Evolutionary conservation across 2,888 invertebrate genomes (phyloP).

Genomic region (Pyrrhia umbra): DNA sequence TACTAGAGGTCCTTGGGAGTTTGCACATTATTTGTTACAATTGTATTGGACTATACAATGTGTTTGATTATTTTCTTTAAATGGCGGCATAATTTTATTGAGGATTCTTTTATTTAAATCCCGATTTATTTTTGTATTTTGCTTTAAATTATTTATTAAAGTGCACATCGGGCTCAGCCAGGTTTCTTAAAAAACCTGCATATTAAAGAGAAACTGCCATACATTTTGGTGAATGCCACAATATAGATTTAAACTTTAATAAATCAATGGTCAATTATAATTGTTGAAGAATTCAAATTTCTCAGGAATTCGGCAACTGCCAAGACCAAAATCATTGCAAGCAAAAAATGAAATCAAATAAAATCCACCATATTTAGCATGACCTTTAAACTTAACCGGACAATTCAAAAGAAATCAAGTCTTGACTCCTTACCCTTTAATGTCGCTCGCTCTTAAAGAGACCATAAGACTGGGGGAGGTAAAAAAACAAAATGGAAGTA

Average conservation of each 20-base stretch:
- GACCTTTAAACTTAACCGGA: slow-evolving; percentile 61
- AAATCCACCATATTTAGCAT: slow-evolving; percentile 56
- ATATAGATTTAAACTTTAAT: too few species aligned
- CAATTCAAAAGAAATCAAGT: slow-evolving; percentile 75
- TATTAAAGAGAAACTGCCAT: too few species aligned
- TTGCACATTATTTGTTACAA: slow-evolving; percentile 55
- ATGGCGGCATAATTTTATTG: slow-evolving; percentile 9
- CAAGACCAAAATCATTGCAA: background rate
- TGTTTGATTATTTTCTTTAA: slow-evolving; percentile 64
- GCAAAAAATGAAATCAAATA: slow-evolving; percentile 51
- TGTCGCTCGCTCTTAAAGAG: slow-evolving; percentile 71
- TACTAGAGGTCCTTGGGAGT: slow-evolving; percentile 63
- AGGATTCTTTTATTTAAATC: background rate
- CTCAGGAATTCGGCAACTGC: too few species aligned
- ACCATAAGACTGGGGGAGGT: slow-evolving; percentile 72
- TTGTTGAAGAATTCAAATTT: too few species aligned
- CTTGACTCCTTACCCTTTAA: slow-evolving; percentile 69
- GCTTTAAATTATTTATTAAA: too few species aligned
- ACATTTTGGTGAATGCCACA: too few species aligned
- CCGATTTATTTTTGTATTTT: too few species aligned
- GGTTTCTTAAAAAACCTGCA: too few species aligned
- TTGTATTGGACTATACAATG: slow-evolving; percentile 52
- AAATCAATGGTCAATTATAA: too few species aligned
- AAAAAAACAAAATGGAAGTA: slow-evolving; percentile 85
- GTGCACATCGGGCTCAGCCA: too few species aligned